Conservation (phyloP, 2,797 vertebrate species). For the Urophycis tenuis region DNA sequence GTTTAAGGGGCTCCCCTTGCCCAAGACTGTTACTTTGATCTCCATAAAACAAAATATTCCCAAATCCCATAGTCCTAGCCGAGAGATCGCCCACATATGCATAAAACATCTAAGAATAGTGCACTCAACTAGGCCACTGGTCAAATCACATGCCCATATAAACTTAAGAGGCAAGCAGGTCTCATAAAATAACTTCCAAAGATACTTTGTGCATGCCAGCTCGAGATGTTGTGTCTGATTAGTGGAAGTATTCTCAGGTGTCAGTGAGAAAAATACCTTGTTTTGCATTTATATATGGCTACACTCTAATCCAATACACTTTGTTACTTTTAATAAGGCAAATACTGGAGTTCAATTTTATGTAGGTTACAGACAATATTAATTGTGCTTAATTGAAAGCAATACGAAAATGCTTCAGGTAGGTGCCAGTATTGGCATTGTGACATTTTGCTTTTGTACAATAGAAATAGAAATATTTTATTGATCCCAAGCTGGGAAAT, state of each 20-base stretch:
- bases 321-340: constrained; percentile 1
- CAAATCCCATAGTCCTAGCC: constrained; percentile 71
- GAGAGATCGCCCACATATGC: constrained; percentile 68
- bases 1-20: constrained; percentile 63
- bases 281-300: constrained; percentile 49
- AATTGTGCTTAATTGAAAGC: constrained; percentile 2
- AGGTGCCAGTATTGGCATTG: background rate
- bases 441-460: background rate
- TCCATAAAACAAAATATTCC: constrained; percentile 71
- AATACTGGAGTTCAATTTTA: background rate
- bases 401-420: background rate
- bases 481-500: too few relatives aligned
- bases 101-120: constrained; percentile 66
- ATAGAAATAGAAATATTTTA: too few relatives aligned
- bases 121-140: constrained; percentile 67
- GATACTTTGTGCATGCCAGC: constrained; percentile 57
- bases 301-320: background rate
- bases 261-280: constrained; percentile 48
- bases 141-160: constrained; percentile 69
- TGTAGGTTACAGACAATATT: constrained; percentile 1
- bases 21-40: constrained; percentile 63
- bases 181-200: constrained; percentile 60
- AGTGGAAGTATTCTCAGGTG: constrained; percentile 51
- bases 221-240: constrained; percentile 49
- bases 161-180: constrained; percentile 55